Base-by-base conservation (phyloP, 1,140 invertebrate species). In the Cydia pomonella region DNA sequence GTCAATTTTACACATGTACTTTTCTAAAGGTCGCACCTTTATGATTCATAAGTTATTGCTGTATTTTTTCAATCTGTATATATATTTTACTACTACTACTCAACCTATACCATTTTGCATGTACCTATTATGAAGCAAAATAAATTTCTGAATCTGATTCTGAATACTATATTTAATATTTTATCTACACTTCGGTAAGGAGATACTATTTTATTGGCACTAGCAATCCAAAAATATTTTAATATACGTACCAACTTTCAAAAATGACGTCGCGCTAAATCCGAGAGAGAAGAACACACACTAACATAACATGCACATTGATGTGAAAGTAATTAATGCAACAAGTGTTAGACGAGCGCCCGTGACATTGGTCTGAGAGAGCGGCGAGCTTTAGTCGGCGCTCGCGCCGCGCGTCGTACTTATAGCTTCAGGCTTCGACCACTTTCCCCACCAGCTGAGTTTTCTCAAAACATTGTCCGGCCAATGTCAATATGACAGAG, bases 381-480 rank as follows among this genome's bases (percentile, higher is more conserved):
- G 72, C 66, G 74, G 77, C 77, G 75, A 82, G 81, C 83, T 86
- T 86, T 87, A 81, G 77, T 77, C 77, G 78, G 76, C 77, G 76
- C 82, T 79, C 73, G 79, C 79, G 78, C 74, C 59, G 12, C 44
- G 59, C 78, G 83, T 82, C 83, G 76, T 90, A 89, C 87, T 91
- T 91, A 91, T 91, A 91, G 86, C 84, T 87, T 90, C 86, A 84
- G 84, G 71, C 16, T 74, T 80, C 87, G 87, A 86, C 84, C 83
- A 91, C 87, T 91, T 91, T 91, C 89, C 88, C 89, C 85, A 84
- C 84, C 84, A 76, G 25, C 27, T n/a, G 63, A 69, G 78, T 77
- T 75, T 81, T 79, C 75, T 79, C 79, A 76, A 80, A 74, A 79
- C 77, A 75, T 75, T 4, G 47, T 21, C 1, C 12, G 12, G 2